phyloP scores from a whole-genome alignment of 2,797 vertebrate species.

The Pseudocheirus occidentalis region DNA sequence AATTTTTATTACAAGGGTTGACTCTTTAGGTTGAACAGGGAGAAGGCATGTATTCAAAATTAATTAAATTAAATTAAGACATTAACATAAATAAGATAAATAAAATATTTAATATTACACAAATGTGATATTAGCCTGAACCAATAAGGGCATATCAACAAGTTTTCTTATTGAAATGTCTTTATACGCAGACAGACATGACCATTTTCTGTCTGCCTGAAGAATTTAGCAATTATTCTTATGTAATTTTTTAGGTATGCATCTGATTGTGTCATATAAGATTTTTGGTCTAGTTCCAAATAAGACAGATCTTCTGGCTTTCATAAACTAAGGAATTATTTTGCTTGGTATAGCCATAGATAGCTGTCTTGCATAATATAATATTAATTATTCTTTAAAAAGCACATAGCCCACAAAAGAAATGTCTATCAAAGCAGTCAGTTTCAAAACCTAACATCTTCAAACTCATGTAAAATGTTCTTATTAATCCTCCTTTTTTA shows the following conservation, averaged over 20 bases:
- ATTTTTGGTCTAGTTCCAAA: constrained; percentile 64
- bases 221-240: constrained; percentile 35
- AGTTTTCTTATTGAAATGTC: constrained; percentile 20
- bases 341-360: constrained; percentile 45
- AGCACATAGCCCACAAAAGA: constrained; percentile 48
- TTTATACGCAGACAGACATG: constrained; percentile 22
- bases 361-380: constrained; percentile 51
- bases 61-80: background rate
- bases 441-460: background rate
- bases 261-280: constrained; percentile 69
- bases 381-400: constrained; percentile 63
- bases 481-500: background rate
- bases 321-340: constrained; percentile 64
- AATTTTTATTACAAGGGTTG: background rate
- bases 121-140: constrained; percentile 25
- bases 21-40: background rate
- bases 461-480: background rate
- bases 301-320: constrained; percentile 57
- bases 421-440: constrained; percentile 8
- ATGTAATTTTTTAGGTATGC: background rate
- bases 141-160: background rate
- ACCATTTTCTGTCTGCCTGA: background rate
- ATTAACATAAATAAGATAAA: background rate
- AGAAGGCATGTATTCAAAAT: background rate
- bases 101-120: background rate